A percentile compares a stretch with the other conserved stretches of the same genome.
These are phyloP conservation scores for Eupithecia abbreviata DNA, from an alignment of 2,888 invertebrate species.

Conservation along the genomic window DNA sequence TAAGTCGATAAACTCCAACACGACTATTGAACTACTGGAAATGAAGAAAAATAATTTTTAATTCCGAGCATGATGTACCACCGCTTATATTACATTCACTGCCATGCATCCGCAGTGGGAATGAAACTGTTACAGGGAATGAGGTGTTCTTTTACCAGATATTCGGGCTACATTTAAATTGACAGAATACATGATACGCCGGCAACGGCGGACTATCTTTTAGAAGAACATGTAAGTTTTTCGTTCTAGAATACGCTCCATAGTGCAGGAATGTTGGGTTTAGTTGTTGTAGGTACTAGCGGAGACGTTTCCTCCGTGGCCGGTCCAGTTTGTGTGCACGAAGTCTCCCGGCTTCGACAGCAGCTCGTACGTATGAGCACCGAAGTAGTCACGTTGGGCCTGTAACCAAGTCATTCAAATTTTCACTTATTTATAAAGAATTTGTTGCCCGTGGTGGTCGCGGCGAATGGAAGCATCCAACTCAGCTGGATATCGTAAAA, in stretches of 20 bases:
- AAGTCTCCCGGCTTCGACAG: conserved; percentile 93
- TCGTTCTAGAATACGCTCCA: neutral
- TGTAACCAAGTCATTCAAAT: conserved; percentile 54
- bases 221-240: neutral
- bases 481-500: neutral
- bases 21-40: neutral
- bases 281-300: conserved; percentile 91
- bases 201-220: neutral
- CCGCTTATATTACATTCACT: no score
- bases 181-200: neutral
- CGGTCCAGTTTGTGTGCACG: conserved; percentile 99
- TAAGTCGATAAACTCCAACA: neutral
- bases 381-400: conserved; percentile 99
- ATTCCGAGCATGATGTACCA: no score
- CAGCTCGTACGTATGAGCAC: conserved; percentile 99
- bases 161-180: neutral
- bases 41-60: no score
- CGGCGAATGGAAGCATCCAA: neutral
- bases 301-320: conserved; percentile 97
- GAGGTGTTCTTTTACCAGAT: neutral
- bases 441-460: neutral
- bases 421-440: neutral
- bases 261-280: conserved; percentile 19
- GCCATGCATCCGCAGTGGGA: no score
- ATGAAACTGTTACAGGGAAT: no score